These are phyloP conservation scores for Caenorhabditis japonica DNA, from an alignment of 2,888 invertebrate genomes.

Conservation along the genomic window DNA sequence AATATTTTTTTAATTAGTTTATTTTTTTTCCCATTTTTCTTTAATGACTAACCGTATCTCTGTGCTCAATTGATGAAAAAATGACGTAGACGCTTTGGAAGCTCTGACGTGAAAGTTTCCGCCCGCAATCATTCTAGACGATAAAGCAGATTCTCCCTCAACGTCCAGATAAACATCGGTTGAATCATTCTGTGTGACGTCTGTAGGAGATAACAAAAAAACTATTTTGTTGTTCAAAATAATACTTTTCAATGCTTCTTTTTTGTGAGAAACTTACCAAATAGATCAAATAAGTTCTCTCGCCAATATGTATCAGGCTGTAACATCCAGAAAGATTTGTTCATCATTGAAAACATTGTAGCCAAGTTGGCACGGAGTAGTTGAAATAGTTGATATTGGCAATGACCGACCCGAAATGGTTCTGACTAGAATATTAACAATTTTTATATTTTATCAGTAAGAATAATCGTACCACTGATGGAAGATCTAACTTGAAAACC, in stretches of 20 bases:
- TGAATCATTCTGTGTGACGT: conserved; percentile 43
- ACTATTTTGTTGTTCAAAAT: conserved; percentile 9
- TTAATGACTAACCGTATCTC: conserved; percentile 37
- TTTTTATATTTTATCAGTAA: background rate
- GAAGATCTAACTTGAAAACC: conserved; percentile 62
- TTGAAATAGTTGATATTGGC: conserved; percentile 74
- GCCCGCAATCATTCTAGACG: conserved; percentile 72
- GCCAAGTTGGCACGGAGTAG: conserved; percentile 69
- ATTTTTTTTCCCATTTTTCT: background rate
- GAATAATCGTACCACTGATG: conserved; percentile 55
- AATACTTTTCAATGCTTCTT: conserved; percentile 2
- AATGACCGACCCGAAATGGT: conserved; percentile 68
- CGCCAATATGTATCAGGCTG: conserved; percentile 76
- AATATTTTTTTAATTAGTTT: background rate
- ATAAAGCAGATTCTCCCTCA: conserved; percentile 67
- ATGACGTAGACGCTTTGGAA: conserved; percentile 53
- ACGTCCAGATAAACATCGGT: conserved; percentile 60
- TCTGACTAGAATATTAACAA: conserved; percentile 52
- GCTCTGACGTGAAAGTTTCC: conserved; percentile 71
- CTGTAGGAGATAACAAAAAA: conserved; percentile 27
- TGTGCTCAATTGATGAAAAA: conserved; percentile 63
- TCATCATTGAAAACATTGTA: conserved; percentile 61
- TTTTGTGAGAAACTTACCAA: conserved; percentile 53
- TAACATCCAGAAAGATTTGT: conserved; percentile 66
- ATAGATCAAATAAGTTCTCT: conserved; percentile 67